A percentile compares a stretch with the other conserved stretches of the same genome.
Conservation (phyloP, 2,888 invertebrate species). For the Meteorus colon region DNA sequence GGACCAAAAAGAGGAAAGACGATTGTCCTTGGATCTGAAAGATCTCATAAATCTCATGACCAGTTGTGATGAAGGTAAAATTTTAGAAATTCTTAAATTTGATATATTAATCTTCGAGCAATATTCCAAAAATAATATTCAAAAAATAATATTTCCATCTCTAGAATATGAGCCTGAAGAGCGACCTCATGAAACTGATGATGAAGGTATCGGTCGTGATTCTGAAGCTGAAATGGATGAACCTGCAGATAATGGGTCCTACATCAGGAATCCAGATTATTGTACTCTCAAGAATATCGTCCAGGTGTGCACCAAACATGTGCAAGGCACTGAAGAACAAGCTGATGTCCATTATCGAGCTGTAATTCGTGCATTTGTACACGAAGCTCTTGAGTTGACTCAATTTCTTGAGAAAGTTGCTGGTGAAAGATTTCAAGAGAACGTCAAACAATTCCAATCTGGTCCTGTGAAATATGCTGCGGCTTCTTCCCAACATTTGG, state of each 20-base stretch:
- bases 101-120: neutral
- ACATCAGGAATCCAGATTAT: slow-evolving; percentile 49
- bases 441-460: slow-evolving; percentile 72
- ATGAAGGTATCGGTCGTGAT: slow-evolving; percentile 93
- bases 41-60: slow-evolving; percentile 91
- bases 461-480: slow-evolving; percentile 78
- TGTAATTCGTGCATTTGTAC: slow-evolving; percentile 92
- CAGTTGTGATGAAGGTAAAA: slow-evolving; percentile 77
- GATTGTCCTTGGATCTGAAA: slow-evolving; percentile 89
- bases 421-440: slow-evolving; percentile 74
- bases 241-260: slow-evolving; percentile 52
- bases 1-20: slow-evolving; percentile 88
- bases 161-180: slow-evolving; percentile 72
- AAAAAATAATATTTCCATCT: slow-evolving; percentile 42
- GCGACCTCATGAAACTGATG: slow-evolving; percentile 80
- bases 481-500: slow-evolving; percentile 81
- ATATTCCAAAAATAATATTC: neutral
- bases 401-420: slow-evolving; percentile 92
- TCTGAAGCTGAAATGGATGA: slow-evolving; percentile 78
- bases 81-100: slow-evolving; percentile 22
- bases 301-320: slow-evolving; percentile 76
- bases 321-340: slow-evolving; percentile 75
- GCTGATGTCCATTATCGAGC: slow-evolving; percentile 91
- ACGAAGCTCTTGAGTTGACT: slow-evolving; percentile 92
- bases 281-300: slow-evolving; percentile 77